These are phyloP conservation scores for Pristionchus maxplancki DNA, from an alignment of 2,888 invertebrate genomes.

Conservation along the genomic window DNA sequence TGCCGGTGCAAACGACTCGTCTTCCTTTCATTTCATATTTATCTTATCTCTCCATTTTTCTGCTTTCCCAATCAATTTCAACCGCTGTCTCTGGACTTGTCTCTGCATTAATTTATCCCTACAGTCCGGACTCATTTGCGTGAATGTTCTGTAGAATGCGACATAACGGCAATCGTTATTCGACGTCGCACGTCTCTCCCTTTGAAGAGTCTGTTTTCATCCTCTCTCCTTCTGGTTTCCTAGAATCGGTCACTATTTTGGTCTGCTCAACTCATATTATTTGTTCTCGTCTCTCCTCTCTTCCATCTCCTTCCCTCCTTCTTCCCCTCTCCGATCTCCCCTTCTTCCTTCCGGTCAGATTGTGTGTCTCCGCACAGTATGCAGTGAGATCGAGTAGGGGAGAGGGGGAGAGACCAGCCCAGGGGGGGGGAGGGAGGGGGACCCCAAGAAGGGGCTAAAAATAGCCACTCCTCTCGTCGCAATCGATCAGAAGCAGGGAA, in stretches of 20 bases:
- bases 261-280: background rate
- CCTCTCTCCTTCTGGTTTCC: background rate
- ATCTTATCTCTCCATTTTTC: background rate
- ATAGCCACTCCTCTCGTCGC: slow-evolving; percentile 9
- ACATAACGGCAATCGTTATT: background rate
- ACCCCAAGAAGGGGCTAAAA: slow-evolving; percentile 1
- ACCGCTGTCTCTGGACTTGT: background rate
- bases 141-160: too few relatives aligned
- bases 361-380: slow-evolving; percentile 21
- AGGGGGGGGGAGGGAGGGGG: background rate
- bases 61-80: background rate
- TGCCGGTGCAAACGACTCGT: background rate
- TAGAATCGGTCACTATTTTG: slow-evolving; percentile 15
- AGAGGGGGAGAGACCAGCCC: slow-evolving; percentile 9
- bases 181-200: background rate
- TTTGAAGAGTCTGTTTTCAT: background rate
- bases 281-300: background rate
- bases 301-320: background rate
- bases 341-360: slow-evolving; percentile 15
- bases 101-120: background rate
- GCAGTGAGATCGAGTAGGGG: background rate
- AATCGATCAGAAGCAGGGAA: slow-evolving; percentile 39
- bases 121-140: background rate
- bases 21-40: background rate
- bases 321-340: background rate